phyloP scores from a whole-genome alignment of 2,888 invertebrate species.

The Drosophila mimetica region DNA sequence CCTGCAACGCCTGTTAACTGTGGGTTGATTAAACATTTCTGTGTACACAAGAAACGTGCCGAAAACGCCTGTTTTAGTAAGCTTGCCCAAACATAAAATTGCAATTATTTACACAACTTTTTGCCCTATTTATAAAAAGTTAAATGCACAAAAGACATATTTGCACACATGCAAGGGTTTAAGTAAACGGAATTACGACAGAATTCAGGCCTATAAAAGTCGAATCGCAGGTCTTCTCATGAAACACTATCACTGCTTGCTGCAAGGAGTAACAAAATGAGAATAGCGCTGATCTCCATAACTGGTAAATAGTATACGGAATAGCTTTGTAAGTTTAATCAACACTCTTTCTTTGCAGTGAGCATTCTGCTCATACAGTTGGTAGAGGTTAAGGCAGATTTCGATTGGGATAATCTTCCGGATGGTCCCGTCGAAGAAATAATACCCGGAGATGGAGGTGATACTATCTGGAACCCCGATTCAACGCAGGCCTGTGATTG shows the following conservation, averaged over 20 bases:
- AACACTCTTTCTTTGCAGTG: slow-evolving; percentile 1
- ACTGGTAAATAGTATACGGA: slow-evolving; percentile 5
- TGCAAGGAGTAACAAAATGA: slow-evolving; percentile 10
- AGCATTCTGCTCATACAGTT: slow-evolving; percentile 14
- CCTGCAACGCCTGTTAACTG: neutral
- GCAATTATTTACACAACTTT: slow-evolving; percentile 14
- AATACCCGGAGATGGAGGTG: neutral
- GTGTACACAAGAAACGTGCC: slow-evolving; percentile 19
- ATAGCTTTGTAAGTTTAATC: neutral
- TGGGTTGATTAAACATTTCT: slow-evolving; percentile 6
- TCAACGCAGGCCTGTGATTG: neutral
- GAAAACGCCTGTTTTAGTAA: slow-evolving; percentile 22
- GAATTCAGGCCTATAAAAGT: slow-evolving; percentile 8
- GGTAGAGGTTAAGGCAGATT: neutral
- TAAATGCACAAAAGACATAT: slow-evolving; percentile 9
- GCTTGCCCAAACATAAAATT: slow-evolving; percentile 25
- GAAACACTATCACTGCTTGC: neutral
- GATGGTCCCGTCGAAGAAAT: slow-evolving; percentile 1
- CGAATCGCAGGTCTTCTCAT: too few species aligned
- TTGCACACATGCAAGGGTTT: slow-evolving; percentile 18
- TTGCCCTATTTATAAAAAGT: slow-evolving; percentile 17
- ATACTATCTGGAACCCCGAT: neutral
- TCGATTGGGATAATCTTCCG: too few species aligned
- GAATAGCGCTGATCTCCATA: slow-evolving; percentile 7
- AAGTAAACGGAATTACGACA: slow-evolving; percentile 6